phyloP scores from a whole-genome alignment of 2,113 vertebrate genomes.

The Cololabis saira region DNA sequence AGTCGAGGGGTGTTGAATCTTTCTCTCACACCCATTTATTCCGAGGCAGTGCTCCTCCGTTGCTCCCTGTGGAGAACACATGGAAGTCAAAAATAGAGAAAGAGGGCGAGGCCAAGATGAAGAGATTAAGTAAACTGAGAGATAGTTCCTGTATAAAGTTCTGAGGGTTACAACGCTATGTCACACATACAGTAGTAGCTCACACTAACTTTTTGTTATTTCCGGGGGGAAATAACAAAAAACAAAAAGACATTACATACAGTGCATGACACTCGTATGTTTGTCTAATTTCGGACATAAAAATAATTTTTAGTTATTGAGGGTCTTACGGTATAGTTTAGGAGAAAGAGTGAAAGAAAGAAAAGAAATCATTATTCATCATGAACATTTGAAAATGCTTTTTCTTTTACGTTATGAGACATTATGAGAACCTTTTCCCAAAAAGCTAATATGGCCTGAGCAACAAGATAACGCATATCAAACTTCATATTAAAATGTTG shows the following conservation, averaged over 20 bases:
- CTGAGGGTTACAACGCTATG: background rate
- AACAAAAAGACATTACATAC: too few species aligned
- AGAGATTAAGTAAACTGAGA: constrained; percentile 33
- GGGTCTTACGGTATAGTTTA: too few species aligned
- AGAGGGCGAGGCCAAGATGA: constrained; percentile 49
- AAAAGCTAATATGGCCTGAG: background rate
- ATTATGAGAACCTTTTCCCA: too few species aligned
- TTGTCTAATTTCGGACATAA: too few species aligned
- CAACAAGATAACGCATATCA: too few species aligned
- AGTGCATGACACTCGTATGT: too few species aligned
- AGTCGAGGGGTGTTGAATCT: constrained; percentile 53
- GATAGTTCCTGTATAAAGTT: constrained; percentile 49
- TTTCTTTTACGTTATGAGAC: too few species aligned
- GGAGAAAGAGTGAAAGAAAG: too few species aligned
- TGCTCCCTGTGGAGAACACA: constrained; percentile 58
- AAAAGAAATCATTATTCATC: background rate
- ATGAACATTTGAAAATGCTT: background rate
- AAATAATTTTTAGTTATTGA: too few species aligned
- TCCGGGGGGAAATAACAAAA: too few species aligned
- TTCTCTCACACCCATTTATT: constrained; percentile 63
- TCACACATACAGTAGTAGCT: background rate
- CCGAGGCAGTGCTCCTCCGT: constrained; percentile 53
- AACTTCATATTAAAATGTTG: background rate
- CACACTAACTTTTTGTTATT: too few species aligned
- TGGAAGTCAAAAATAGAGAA: constrained; percentile 65